Base-by-base conservation (phyloP, 2,797 vertebrate species). In the Xyrichtys novacula region DNA sequence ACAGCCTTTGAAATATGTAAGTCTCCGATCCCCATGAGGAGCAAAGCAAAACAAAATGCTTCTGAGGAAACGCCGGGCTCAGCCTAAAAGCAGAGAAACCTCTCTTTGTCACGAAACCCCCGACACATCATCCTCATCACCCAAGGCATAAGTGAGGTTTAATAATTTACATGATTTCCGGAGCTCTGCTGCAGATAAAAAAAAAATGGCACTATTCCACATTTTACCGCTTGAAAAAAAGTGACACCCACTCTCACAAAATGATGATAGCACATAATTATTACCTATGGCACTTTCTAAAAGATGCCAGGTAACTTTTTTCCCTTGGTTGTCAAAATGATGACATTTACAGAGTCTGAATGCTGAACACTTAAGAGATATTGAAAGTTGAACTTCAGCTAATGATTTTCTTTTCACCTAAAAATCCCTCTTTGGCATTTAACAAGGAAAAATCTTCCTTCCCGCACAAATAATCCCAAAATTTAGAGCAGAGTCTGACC, bases 181-280 rank as follows among this genome's bases (percentile, higher is more conserved):
- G 44, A 77, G 70, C 66, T 74, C 65, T 38, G 23, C 55, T 67
- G 43, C 11, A 28, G 65, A 81, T n/a, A 49, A 57, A 31, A 36
- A 69, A 81, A 25, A 49, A 57, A 36, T 46, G 71, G 56, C 31
- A 31, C 54, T 1, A 17, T 56, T 81, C 61, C 74, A 63, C 55
- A 39, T 78, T 50, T 46, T 16, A 16, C 46, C 42, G 46, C 68
- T 47, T 39, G 20, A 25, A 61, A 68, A 34, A 68, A 71, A 67
- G 49, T 76, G 78, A 84, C 80, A 80, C 39, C 54, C 44, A 49
- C 75, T 80, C 67, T 39, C 20, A 80, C 66, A 76, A 84, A 83
- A 79, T 71, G 59, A 80, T 71, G 80, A 79, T 53, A 66, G 60
- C 76, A 71, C 68, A 76, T 84, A 85, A 85, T 81, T 84, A 81